phyloP scores from a whole-genome alignment of 2,797 vertebrate species.

The Manis javanica region DNA sequence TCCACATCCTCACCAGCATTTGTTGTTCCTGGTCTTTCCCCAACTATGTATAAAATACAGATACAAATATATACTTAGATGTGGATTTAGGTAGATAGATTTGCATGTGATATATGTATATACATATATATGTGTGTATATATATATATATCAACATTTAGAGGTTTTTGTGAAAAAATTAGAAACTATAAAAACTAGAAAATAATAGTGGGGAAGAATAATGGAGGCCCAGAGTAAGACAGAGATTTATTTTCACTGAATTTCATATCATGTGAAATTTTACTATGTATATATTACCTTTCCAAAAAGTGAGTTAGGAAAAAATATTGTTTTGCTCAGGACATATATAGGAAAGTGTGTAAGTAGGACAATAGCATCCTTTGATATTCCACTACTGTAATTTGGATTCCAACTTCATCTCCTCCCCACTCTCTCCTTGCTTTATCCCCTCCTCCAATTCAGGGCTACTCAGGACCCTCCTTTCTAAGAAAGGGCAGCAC shows the following conservation, averaged over 20 bases:
- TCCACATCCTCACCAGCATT: no score
- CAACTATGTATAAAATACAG: slow-evolving; percentile 5
- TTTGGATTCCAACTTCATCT: background rate
- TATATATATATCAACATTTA: background rate
- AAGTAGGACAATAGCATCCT: background rate
- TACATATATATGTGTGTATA: background rate
- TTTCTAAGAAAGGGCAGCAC: background rate
- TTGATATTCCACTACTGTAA: background rate
- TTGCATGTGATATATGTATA: background rate
- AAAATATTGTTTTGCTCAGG: background rate
- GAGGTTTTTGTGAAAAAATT: background rate
- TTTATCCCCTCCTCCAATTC: background rate
- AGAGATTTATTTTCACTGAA: background rate
- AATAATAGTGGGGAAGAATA: background rate
- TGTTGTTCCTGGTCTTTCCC: no score
- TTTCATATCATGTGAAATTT: background rate
- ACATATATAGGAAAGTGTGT: background rate
- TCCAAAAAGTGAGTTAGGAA: background rate
- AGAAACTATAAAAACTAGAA: background rate
- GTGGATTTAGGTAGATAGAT: background rate
- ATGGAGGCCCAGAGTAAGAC: background rate
- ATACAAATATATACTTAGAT: slow-evolving; percentile 9
- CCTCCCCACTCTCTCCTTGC: background rate
- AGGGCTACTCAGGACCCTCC: background rate
- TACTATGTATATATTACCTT: background rate